Evolutionary conservation across 1,140 invertebrate genomes (phyloP).

Genomic region (Mactra quadrangularis): DNA sequence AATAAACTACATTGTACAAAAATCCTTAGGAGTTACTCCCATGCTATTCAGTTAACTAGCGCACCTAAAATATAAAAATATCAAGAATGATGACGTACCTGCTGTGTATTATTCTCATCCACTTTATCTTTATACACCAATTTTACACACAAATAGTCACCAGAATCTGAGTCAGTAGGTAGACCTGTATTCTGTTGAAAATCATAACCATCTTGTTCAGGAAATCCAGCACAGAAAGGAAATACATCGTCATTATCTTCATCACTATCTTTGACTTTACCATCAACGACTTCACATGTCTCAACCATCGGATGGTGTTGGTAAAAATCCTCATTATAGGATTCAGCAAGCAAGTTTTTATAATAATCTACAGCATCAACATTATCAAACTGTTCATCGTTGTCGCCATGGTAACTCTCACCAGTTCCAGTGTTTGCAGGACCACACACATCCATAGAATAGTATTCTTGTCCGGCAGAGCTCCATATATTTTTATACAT

Average conservation of each 20-base stretch:
- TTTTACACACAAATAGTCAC: conserved; percentile 58
- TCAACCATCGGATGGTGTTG: conserved; percentile 4
- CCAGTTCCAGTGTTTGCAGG: neutral
- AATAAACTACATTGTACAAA: too few species aligned
- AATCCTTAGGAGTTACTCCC: too few species aligned
- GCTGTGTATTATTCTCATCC: neutral
- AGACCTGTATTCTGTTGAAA: neutral
- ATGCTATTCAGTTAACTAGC: too few species aligned
- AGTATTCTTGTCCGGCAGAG: conserved; percentile 50
- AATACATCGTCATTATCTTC: conserved; percentile 1
- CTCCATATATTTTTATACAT: conserved; percentile 59
- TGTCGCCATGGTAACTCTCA: neutral
- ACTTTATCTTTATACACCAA: conserved; percentile 51
- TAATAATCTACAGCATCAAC: neutral
- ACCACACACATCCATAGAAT: conserved; percentile 16
- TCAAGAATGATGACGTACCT: too few species aligned
- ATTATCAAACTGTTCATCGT: conserved; percentile 44
- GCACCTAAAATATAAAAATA: too few species aligned
- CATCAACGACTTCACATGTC: neutral
- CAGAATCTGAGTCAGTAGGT: neutral
- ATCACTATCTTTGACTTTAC: neutral
- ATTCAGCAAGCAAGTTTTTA: conserved; percentile 25
- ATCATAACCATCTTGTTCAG: neutral
- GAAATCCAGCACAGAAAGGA: conserved; percentile 36
- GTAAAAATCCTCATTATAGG: conserved; percentile 11